phyloP scores from a whole-genome alignment of 2,797 vertebrate species.

The Microctenopoma lineatum region DNA sequence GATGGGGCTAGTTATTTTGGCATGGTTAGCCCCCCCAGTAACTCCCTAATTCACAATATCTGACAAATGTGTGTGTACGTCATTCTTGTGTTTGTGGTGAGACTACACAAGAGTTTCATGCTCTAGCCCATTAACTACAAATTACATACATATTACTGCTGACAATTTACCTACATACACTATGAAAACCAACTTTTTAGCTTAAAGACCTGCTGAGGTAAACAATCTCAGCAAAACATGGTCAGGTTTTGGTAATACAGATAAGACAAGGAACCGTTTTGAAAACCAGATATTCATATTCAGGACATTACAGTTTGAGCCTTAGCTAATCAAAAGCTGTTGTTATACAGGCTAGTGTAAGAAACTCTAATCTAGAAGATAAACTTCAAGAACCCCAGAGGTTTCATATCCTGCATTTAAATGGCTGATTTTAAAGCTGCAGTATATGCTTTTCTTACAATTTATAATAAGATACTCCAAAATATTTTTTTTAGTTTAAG shows the following conservation, averaged over 20 bases:
- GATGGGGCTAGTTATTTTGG: slow-evolving; percentile 55
- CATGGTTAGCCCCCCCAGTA: slow-evolving; percentile 33
- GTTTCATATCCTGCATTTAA: slow-evolving; percentile 2
- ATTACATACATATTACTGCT: slow-evolving; percentile 22
- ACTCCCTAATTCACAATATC: slow-evolving; percentile 40
- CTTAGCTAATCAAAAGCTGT: background rate
- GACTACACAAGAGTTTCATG: background rate
- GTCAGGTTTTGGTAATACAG: background rate
- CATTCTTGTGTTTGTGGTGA: slow-evolving; percentile 2
- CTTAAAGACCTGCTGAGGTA: background rate
- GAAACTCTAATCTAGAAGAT: background rate
- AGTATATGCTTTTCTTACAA: too few species aligned
- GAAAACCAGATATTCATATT: background rate
- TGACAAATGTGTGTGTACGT: background rate
- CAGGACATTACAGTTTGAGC: background rate
- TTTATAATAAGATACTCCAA: background rate
- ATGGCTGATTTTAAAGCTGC: background rate
- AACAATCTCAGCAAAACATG: background rate
- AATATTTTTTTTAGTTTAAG: background rate
- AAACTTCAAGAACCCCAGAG: background rate
- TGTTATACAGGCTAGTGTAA: too few species aligned
- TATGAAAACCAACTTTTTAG: background rate
- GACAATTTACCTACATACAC: background rate
- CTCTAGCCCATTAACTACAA: slow-evolving; percentile 21
- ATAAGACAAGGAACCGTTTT: background rate